These are phyloP conservation scores for Pherbina coryleti DNA, from an alignment of 2,888 invertebrate species.

Conservation along the genomic window DNA sequence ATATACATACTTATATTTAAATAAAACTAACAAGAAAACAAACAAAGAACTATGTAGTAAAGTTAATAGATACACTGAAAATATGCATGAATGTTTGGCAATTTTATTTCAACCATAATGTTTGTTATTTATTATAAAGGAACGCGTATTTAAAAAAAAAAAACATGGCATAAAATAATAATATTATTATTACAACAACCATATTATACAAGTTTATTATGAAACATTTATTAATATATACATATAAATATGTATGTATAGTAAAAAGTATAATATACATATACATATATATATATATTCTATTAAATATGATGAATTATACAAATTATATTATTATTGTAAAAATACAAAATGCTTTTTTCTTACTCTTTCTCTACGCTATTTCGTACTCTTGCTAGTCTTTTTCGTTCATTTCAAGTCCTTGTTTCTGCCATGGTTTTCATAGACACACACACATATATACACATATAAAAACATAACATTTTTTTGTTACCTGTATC, in stretches of 20 bases:
- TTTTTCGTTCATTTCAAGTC: background rate
- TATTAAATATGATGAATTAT: slow-evolving; percentile 53
- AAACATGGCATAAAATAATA: slow-evolving; percentile 18
- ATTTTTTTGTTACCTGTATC: background rate
- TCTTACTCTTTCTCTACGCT: slow-evolving; percentile 35
- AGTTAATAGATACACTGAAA: background rate
- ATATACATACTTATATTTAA: background rate
- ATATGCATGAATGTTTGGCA: slow-evolving; percentile 41
- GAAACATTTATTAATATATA: slow-evolving; percentile 24
- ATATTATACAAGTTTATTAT: slow-evolving; percentile 32
- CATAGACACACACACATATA: background rate
- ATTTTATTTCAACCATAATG: slow-evolving; percentile 9
- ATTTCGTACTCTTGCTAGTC: slow-evolving; percentile 14
- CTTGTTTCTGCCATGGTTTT: slow-evolving; percentile 4
- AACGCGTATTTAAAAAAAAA: background rate
- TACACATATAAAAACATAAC: background rate
- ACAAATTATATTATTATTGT: slow-evolving; percentile 59
- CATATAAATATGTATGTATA: slow-evolving; percentile 32
- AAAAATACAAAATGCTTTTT: slow-evolving; percentile 49
- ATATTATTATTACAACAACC: slow-evolving; percentile 23
- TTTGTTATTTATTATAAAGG: slow-evolving; percentile 12
- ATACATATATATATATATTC: slow-evolving; percentile 49
- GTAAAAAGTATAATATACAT: slow-evolving; percentile 45
- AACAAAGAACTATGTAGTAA: background rate
- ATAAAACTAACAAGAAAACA: background rate